These are phyloP conservation scores for Loripinus fragilis DNA, from an alignment of 2,888 invertebrate genomes.

Conservation along the genomic window DNA sequence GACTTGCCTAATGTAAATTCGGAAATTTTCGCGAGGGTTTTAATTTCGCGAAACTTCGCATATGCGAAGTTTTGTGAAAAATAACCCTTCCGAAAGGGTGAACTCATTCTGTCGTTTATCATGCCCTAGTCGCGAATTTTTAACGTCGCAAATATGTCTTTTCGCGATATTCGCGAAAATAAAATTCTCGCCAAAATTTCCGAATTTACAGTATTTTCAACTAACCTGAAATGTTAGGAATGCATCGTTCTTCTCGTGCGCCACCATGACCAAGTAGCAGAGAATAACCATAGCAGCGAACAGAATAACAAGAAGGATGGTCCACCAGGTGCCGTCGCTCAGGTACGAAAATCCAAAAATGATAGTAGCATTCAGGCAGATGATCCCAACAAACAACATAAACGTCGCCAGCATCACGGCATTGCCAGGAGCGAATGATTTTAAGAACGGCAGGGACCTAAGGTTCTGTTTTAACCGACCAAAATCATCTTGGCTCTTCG, in stretches of 20 bases:
- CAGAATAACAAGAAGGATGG: slow-evolving; percentile 85
- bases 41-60: too few species aligned
- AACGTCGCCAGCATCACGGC: slow-evolving; percentile 88
- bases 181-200: too few species aligned
- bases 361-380: slow-evolving; percentile 83
- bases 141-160: too few species aligned
- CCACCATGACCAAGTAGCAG: slow-evolving; percentile 79
- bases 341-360: slow-evolving; percentile 85
- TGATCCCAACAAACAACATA: slow-evolving; percentile 86
- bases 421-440: slow-evolving; percentile 90
- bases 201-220: too few species aligned
- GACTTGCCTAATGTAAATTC: too few species aligned
- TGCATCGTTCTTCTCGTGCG: slow-evolving; percentile 83
- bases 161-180: too few species aligned
- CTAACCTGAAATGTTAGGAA: slow-evolving; percentile 82
- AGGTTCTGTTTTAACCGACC: slow-evolving; percentile 89
- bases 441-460: slow-evolving; percentile 90
- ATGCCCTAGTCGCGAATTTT: too few species aligned
- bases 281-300: slow-evolving; percentile 74
- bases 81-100: too few species aligned
- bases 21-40: too few species aligned
- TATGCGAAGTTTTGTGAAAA: too few species aligned
- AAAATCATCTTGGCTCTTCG: slow-evolving; percentile 85
- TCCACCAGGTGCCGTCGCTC: slow-evolving; percentile 87
- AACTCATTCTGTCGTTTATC: too few species aligned